Percentiles rank a stretch among this genome's conserved stretches.
These are phyloP conservation scores for Apis mellifera DNA, from an alignment of 1,140 invertebrate species.

Conservation along the genomic window DNA sequence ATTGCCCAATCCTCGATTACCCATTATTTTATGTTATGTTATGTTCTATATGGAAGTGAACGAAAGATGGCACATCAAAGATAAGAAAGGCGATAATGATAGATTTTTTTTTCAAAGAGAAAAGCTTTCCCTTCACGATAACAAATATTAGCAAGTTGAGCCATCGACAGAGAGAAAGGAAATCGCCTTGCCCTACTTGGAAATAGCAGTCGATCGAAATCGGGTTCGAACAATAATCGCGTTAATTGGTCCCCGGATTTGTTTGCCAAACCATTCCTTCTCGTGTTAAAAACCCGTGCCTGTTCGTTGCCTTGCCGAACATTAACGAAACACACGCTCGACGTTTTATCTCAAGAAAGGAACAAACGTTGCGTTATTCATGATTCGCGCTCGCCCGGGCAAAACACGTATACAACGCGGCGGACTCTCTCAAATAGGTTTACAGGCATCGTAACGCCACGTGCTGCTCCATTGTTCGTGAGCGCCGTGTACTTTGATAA, in stretches of 20 bases:
- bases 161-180: not conserved
- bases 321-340: not conserved
- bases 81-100: too few relatives aligned
- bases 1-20: not conserved
- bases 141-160: conserved; percentile 8
- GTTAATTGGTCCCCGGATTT: not conserved
- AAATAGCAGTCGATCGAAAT: not conserved
- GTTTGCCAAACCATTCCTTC: not conserved
- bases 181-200: not conserved
- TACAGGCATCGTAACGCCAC: too few relatives aligned
- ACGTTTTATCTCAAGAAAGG: not conserved
- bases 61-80: too few relatives aligned
- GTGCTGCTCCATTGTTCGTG: too few relatives aligned
- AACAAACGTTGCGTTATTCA: not conserved
- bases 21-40: too few relatives aligned
- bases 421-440: too few relatives aligned
- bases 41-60: too few relatives aligned
- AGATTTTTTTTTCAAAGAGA: too few relatives aligned
- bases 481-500: too few relatives aligned
- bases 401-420: too few relatives aligned
- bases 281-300: not conserved
- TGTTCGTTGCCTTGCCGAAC: not conserved
- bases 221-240: not conserved
- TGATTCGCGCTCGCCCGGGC: not conserved
- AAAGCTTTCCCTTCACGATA: too few relatives aligned